Evolutionary conservation across 2,888 invertebrate genomes (phyloP), one percentile per base, ranked within the genome.

Genomic region (Oscheius myriophilus): DNA sequence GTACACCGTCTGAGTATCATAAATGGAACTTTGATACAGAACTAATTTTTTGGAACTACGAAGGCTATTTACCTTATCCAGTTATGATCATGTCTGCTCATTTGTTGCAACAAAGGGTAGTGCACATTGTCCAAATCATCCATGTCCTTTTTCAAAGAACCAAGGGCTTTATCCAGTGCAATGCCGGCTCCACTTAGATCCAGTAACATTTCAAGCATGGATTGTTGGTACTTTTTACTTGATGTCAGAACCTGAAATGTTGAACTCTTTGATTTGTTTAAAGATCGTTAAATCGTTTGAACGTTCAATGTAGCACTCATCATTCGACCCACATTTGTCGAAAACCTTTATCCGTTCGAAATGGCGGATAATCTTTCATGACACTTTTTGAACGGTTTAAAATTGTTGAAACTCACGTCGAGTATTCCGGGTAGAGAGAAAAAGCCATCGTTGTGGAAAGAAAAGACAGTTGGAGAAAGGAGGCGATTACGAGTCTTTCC

Each of bases 401-500:
- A 41, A 51, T 7, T 18, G 16, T 53, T 46, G 26, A 9, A 45
- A 51, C 61, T 52, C 21, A 83, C 81, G 61, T 77, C 76, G 21
- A 84, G 73, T 0, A 84, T 53, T 12, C 80, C 77, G 4, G 82
- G 81, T 4, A 84, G 63, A 0, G 83, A 78, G 61, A 82, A 79
- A 18, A 80, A 71, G 3, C 83, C 83, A 51, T 84, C 81, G 42
- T 77, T 71, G 46, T 84, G 84, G 55, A 84, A 84, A 1, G 79
- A 79, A 0, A 84, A 51, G 23, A 84, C 61, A 3, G 78, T 79
- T 11, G 83, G 83, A 14, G 83, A 83, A 3, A 82, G 62, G 1
- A 80, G 64, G 12, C 70, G 69, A 21, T 71, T 71, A n/a, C 70
- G 73, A 12, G 54, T 39, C 43, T 67, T 54, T 26, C 69, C 72